A percentile compares a stretch with the other conserved stretches of the same genome.
These are phyloP conservation scores for Procambarus virginalis DNA, from an alignment of 1,140 invertebrate genomes.

Conservation along the genomic window DNA sequence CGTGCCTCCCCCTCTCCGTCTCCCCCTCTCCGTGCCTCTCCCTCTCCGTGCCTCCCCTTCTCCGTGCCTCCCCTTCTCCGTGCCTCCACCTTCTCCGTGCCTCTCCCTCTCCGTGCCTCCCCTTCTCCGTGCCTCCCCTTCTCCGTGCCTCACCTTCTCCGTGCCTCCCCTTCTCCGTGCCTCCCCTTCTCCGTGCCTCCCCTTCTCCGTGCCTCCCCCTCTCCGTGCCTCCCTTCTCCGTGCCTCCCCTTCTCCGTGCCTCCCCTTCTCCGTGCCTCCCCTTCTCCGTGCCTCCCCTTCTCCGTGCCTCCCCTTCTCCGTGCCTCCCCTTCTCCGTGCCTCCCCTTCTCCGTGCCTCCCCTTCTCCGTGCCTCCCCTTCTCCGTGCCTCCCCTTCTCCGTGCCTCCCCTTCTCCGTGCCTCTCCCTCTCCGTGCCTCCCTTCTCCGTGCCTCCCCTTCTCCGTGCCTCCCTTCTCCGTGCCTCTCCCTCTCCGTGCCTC, in stretches of 20 bases:
- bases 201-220: background rate
- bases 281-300: background rate
- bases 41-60: no score
- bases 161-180: background rate
- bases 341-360: background rate
- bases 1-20: no score
- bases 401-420: background rate
- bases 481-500: background rate
- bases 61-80: no score
- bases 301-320: background rate
- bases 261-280: background rate
- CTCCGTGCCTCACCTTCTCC: background rate
- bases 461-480: background rate
- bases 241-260: background rate
- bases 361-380: background rate
- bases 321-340: no score
- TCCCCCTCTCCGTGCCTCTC: no score
- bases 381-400: background rate
- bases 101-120: background rate
- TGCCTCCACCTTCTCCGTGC: background rate
- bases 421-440: background rate
- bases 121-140: background rate
- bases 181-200: no score
- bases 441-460: background rate
- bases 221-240: background rate